These are phyloP conservation scores for Poeciliopsis presidionis DNA, from an alignment of 2,797 vertebrate species.

Conservation along the genomic window DNA sequence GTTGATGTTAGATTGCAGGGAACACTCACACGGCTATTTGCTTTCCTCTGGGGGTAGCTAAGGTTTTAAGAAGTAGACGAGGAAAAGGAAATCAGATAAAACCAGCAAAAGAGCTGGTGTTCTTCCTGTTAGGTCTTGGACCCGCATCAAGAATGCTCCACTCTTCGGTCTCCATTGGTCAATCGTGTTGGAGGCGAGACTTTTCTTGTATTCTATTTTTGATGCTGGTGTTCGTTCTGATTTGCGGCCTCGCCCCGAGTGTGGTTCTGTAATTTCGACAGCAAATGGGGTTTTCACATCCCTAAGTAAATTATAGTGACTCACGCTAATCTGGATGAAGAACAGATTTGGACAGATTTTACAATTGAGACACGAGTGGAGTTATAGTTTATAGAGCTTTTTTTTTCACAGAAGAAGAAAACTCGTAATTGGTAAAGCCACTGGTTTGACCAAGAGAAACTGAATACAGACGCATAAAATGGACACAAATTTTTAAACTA, in stretches of 20 bases:
- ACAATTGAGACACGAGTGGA: conserved; percentile 45
- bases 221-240: conserved; percentile 72
- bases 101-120: conserved; percentile 56
- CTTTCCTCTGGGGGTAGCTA: conserved; percentile 28
- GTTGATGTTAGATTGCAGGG: conserved; percentile 10
- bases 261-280: conserved; percentile 73
- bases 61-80: conserved; percentile 37
- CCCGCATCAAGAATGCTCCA: conserved; percentile 55
- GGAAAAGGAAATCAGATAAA: conserved; percentile 77
- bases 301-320: conserved; percentile 80
- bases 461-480: not conserved
- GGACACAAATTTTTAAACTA: not conserved
- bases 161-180: conserved; percentile 41
- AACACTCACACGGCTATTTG: conserved; percentile 26
- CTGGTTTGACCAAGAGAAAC: not conserved
- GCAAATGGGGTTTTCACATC: conserved; percentile 68
- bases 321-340: conserved; percentile 75
- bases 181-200: conserved; percentile 54
- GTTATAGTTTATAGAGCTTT: conserved; percentile 49
- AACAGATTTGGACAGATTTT: conserved; percentile 61
- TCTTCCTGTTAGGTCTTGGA: conserved; percentile 67
- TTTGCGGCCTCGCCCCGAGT: conserved; percentile 74
- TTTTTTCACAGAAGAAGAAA: not conserved
- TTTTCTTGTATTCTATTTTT: conserved; percentile 77
- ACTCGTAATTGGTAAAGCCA: not conserved